Base-by-base conservation (phyloP, 2,797 vertebrate genomes). In the Knipowitschia caucasica region DNA sequence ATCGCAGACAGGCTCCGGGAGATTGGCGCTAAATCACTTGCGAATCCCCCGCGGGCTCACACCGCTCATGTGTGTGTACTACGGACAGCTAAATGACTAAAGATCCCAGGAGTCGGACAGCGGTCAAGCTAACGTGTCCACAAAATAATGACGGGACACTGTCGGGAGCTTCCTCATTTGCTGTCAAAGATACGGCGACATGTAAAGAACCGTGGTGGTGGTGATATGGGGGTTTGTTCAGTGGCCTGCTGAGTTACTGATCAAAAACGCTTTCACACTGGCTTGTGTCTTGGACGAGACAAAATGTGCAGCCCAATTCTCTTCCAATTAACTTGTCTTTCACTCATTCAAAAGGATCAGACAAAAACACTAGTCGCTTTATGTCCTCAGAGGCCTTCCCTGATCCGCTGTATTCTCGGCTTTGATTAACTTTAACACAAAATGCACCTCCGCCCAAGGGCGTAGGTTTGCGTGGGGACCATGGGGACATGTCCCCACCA, bases 201-300 rank as follows among this genome's bases (percentile, higher is more conserved):
- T 11, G 31, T n/a, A 27, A 33, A 43, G 56, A 73, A 18, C 2
- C 47, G 45, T 60, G 64, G 17, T 71, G 56, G 71, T 70, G 26
- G 71, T 5, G 71, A 71, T 66, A 52, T 20, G 61, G 49, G 33
- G 68, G 57, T 65, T 56, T 53, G 71, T 59, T 63, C 66, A 56
- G 70, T 67, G 74, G 75, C 81, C 72, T 15, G 64, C 81, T 78
- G 83, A 30, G 79, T 59, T 67, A 72, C 66, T 78, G 74, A 83
- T 85, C 81, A 85, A 81, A 85, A 77, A 69, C n/a, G 9, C 66
- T 58, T 77, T 59, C 66, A 33, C 63, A 71, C 60, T 56, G 12
- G 15, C 69, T 67, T 74, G 68, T 66, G 54, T 60, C 6, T 56
- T 68, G 52, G 24, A 73, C 58, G 60, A 61, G 70, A 64, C 52